Evolutionary conservation across 1,140 invertebrate genomes (phyloP), one percentile per base, ranked within the genome.

Genomic region (Brachionus paranguensis): DNA sequence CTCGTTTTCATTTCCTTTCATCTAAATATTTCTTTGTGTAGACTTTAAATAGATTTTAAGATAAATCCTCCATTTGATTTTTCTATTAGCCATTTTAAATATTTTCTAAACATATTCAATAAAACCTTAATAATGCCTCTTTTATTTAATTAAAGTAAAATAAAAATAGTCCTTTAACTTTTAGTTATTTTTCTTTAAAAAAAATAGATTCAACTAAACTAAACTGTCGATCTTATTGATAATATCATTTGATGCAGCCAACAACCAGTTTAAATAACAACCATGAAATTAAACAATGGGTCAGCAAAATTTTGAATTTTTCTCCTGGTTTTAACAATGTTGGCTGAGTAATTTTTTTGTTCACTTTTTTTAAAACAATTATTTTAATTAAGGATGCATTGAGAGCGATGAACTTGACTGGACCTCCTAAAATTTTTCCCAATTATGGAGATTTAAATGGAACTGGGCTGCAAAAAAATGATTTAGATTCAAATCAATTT

Each of bases 381-480:
- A 17, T 60, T 43, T 79, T 3, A 55, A 41, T 79, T 20, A 20
- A 81, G 78, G 64, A 41, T 37, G 0, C 53, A 17, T 83, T 78
- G 84, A 24, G 27, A 11, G 55, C 76, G 12, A n/a, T 33, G 5
- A 78, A 60, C 12, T 17, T 84, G 24, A 65, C 83, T 65, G 84
- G 84, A 29, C 41, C 47, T 60, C 84, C 84, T n/a, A 37, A 11
- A 65, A 78, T 83, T 41, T 84, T 45, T 79, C 84, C 84, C 2
- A 79, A 64, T 53, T 84, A 83, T 78, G 84, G 84, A 10, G 78
- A 83, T 45, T 11, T 84, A 11, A n/a, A 65, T 83, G 74, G 17
- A 29, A 17, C 83, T 76, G 78, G 84, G 5, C 2, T 53, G 3
- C 76, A 84, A 83, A 55, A 37, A 1, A 68, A 65, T 83, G 78